phyloP scores from a whole-genome alignment of 2,113 vertebrate species.

The Otolemur garnettii region DNA sequence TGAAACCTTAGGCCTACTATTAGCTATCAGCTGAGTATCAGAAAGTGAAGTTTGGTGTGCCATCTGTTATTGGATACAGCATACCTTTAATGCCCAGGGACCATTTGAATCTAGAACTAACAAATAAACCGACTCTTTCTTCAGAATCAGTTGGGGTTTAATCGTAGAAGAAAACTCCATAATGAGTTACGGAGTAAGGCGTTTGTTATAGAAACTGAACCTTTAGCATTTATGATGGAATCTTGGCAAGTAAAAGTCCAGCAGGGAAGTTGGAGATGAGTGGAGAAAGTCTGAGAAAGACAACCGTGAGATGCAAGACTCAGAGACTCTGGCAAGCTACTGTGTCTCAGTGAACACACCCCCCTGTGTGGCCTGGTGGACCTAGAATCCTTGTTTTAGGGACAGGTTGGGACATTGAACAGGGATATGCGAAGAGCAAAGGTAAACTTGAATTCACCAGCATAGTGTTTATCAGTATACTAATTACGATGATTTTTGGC shows the following conservation, averaged over 20 bases:
- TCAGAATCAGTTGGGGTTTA: slow-evolving; percentile 31
- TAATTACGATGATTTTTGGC: neutral
- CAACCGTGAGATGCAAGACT: neutral
- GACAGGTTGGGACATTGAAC: neutral
- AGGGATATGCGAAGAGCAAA: neutral
- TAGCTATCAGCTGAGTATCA: neutral
- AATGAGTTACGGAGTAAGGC: neutral
- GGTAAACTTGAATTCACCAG: neutral
- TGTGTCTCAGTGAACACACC: neutral
- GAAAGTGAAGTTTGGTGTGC: neutral
- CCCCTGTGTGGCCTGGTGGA: neutral
- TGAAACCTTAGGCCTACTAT: neutral
- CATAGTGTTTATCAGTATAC: neutral
- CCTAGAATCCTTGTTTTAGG: neutral
- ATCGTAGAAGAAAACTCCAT: neutral
- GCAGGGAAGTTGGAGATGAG: neutral
- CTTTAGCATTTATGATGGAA: slow-evolving; percentile 1
- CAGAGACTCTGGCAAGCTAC: neutral
- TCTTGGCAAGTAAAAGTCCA: neutral
- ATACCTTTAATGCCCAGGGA: slow-evolving; percentile 4
- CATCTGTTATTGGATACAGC: neutral
- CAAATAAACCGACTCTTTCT: neutral
- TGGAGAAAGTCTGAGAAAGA: neutral
- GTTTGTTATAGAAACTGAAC: slow-evolving; percentile 16
- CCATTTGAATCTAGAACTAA: slow-evolving; percentile 21